Evolutionary conservation across 2,888 invertebrate genomes (phyloP).

Genomic region (Cyrtodaria siliqua): DNA sequence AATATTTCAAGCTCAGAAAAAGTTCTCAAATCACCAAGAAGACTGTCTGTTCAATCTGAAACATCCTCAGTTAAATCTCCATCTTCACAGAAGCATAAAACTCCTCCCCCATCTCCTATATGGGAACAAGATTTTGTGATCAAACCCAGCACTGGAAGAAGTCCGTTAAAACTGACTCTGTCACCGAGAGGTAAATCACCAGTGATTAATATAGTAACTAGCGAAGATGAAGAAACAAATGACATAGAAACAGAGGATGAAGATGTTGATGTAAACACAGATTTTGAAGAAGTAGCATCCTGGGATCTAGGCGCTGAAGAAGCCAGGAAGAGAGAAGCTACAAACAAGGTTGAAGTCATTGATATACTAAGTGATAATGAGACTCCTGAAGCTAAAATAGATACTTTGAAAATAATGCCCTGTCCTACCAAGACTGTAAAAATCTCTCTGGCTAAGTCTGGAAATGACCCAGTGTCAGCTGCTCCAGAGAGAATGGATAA

Average conservation of each 20-base stretch:
- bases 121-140: slow-evolving; percentile 61
- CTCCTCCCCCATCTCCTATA: slow-evolving; percentile 27
- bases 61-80: slow-evolving; percentile 10
- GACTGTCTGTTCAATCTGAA: background rate
- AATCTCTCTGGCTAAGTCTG: too few species aligned
- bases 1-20: too few species aligned
- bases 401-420: too few species aligned
- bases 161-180: slow-evolving; percentile 58
- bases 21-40: background rate
- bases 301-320: slow-evolving; percentile 17
- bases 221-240: slow-evolving; percentile 30
- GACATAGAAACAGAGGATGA: slow-evolving; percentile 56
- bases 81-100: slow-evolving; percentile 12
- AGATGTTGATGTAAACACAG: slow-evolving; percentile 21
- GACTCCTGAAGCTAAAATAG: background rate
- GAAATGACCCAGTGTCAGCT: too few species aligned
- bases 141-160: slow-evolving; percentile 44
- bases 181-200: slow-evolving; percentile 56
- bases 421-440: too few species aligned
- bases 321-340: background rate
- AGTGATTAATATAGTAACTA: slow-evolving; percentile 8
- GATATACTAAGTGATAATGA: slow-evolving; percentile 11
- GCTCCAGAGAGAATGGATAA: background rate
- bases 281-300: slow-evolving; percentile 51
- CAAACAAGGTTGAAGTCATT: background rate